Conservation (phyloP, 1,140 invertebrate species). For the Camponotus floridanus region DNA sequence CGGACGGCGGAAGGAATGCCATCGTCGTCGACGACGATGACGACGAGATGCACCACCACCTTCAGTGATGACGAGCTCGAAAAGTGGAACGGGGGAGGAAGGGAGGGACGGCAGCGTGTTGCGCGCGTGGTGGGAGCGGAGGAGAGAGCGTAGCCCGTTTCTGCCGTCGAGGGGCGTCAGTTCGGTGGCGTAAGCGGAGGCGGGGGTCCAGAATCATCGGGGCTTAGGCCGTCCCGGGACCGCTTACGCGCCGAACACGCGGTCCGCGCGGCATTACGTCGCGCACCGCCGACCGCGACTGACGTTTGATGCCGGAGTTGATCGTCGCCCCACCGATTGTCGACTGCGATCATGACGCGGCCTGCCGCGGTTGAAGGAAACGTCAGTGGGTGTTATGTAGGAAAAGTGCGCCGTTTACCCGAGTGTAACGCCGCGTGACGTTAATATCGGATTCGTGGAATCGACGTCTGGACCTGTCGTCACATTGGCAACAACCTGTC, state of each 20-base stretch:
- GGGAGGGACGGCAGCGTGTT: background rate
- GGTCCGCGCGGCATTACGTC: conserved; percentile 83
- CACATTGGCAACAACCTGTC: conserved; percentile 61
- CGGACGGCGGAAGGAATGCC: background rate
- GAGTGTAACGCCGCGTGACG: conserved; percentile 15
- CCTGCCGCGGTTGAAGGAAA: conserved; percentile 2
- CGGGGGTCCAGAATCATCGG: conserved; percentile 67
- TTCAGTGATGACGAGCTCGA: conserved; percentile 17
- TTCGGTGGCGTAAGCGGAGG: conserved; percentile 56
- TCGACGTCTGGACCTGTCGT: background rate
- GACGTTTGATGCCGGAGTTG: conserved; percentile 73
- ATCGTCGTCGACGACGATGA: background rate
- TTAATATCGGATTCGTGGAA: conserved; percentile 13
- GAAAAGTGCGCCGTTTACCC: conserved; percentile 31
- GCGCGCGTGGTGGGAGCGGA: conserved; percentile 46
- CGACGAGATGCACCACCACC: conserved; percentile 10
- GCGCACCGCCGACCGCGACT: conserved; percentile 84
- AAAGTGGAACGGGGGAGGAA: conserved; percentile 58
- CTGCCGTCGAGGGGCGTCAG: conserved; percentile 61
- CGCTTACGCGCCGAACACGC: conserved; percentile 81
- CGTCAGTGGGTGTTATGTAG: conserved; percentile 35
- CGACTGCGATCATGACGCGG: conserved; percentile 24
- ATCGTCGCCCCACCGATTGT: conserved; percentile 2
- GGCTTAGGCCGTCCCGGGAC: conserved; percentile 76
- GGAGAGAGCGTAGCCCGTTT: conserved; percentile 44